phyloP scores from a whole-genome alignment of 2,113 vertebrate species.

The Austrofundulus limnaeus region DNA sequence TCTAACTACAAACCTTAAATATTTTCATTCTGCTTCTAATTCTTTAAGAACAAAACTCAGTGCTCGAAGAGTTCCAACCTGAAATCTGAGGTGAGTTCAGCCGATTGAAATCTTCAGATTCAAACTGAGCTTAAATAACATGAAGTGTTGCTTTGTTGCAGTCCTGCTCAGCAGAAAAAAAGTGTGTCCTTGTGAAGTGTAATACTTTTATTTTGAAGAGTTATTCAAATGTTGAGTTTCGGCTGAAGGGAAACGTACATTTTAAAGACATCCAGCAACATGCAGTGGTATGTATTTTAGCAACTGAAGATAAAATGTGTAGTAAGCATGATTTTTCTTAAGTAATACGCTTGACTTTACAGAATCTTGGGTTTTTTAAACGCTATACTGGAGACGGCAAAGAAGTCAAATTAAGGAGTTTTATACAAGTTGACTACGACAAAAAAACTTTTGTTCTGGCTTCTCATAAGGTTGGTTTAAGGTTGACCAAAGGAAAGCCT shows the following conservation, averaged over 20 bases:
- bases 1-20: background rate
- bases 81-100: constrained; percentile 42
- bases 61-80: constrained; percentile 14
- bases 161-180: constrained; percentile 23
- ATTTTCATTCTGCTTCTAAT: background rate
- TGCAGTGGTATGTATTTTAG: constrained; percentile 21
- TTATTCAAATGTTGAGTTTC: constrained; percentile 27
- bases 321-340: background rate
- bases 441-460: constrained; percentile 37
- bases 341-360: constrained; percentile 9
- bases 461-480: constrained; percentile 40
- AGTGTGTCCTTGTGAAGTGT: constrained; percentile 37
- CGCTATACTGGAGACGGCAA: constrained; percentile 30
- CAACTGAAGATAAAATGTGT: background rate
- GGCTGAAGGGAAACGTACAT: constrained; percentile 35
- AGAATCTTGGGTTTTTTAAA: constrained; percentile 53
- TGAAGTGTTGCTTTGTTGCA: constrained; percentile 31
- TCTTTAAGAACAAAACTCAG: constrained; percentile 55
- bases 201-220: constrained; percentile 47
- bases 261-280: constrained; percentile 43
- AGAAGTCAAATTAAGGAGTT: constrained; percentile 47
- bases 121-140: background rate
- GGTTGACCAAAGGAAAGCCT: background rate
- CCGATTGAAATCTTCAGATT: background rate
- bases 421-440: constrained; percentile 43